Evolutionary conservation across 2,113 vertebrate species (phyloP).

Genomic region (Crotalus horridus): DNA sequence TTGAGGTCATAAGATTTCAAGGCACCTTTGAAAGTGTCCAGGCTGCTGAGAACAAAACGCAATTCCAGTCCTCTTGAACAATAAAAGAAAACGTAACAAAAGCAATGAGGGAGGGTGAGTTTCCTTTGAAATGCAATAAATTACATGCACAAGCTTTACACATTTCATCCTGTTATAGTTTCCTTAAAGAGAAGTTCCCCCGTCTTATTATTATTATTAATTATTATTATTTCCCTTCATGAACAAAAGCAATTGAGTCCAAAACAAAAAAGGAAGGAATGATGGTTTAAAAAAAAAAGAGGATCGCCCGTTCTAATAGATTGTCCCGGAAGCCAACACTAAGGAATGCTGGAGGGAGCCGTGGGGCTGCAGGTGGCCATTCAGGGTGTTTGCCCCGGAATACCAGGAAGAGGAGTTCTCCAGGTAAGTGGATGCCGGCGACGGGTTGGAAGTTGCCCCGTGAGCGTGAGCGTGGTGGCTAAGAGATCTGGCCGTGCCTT

Average conservation of each 20-base stretch:
- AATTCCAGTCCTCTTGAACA: slow-evolving; percentile 62
- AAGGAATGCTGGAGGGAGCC: slow-evolving; percentile 94
- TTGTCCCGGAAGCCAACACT: slow-evolving; percentile 94
- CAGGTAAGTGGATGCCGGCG: slow-evolving; percentile 86
- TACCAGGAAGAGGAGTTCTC: slow-evolving; percentile 94
- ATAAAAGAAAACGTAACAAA: not conserved
- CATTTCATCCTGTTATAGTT: slow-evolving; percentile 81
- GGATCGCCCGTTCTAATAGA: slow-evolving; percentile 80
- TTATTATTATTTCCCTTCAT: slow-evolving; percentile 86
- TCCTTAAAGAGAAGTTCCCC: slow-evolving; percentile 71
- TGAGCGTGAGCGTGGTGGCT: slow-evolving; percentile 79
- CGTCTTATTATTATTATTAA: slow-evolving; percentile 68
- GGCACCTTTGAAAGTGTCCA: slow-evolving; percentile 88
- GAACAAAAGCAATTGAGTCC: slow-evolving; percentile 83
- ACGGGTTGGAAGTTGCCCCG: slow-evolving; percentile 82
- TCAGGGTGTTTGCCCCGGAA: slow-evolving; percentile 77
- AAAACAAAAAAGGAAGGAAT: slow-evolving; percentile 48
- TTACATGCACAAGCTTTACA: slow-evolving; percentile 99
- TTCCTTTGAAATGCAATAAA: slow-evolving; percentile 98
- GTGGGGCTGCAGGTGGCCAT: slow-evolving; percentile 87
- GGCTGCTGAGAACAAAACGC: slow-evolving; percentile 69
- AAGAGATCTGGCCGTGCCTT: slow-evolving; percentile 84
- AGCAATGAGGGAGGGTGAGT: slow-evolving; percentile 55
- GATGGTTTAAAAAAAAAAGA: not conserved
- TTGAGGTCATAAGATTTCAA: slow-evolving; percentile 84